Evolutionary conservation across 2,797 vertebrate species (phyloP).

Genomic region (Poeciliopsis paucimaculata): DNA sequence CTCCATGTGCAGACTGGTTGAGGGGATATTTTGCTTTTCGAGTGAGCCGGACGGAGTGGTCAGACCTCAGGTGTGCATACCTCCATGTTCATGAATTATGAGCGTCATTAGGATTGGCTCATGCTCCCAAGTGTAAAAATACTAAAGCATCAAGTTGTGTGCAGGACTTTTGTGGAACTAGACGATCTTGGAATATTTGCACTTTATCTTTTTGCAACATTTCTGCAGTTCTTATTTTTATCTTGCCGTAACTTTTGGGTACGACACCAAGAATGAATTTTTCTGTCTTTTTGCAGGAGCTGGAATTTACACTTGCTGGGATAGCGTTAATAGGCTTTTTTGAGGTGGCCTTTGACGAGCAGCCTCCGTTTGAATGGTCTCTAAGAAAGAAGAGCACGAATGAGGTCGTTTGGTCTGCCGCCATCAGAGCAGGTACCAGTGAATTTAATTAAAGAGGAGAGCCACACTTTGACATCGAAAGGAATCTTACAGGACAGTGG

Average conservation of each 20-base stretch:
- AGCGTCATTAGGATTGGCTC: background rate
- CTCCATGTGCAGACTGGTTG: constrained; percentile 83
- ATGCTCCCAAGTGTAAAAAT: background rate
- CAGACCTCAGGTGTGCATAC: constrained; percentile 79
- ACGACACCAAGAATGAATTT: background rate
- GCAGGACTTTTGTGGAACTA: background rate
- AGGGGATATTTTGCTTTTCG: constrained; percentile 83
- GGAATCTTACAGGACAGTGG: no score
- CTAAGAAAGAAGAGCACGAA: constrained; percentile 81
- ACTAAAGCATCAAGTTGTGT: background rate
- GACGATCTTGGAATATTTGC: background rate
- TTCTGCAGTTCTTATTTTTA: background rate
- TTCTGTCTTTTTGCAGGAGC: constrained; percentile 74
- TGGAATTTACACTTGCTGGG: constrained; percentile 83
- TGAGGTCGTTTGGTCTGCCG: constrained; percentile 83
- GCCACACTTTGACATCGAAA: no score
- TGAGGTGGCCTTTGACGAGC: constrained; percentile 87
- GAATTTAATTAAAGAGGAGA: background rate
- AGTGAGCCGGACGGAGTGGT: constrained; percentile 88
- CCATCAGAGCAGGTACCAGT: constrained; percentile 83
- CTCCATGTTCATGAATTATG: fast-evolving
- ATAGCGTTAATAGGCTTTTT: constrained; percentile 87
- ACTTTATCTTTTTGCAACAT: background rate
- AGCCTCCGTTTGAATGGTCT: constrained; percentile 84
- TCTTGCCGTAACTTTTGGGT: background rate